phyloP scores from a whole-genome alignment of 2,888 invertebrate genomes.

The Clepsis dumicolana region DNA sequence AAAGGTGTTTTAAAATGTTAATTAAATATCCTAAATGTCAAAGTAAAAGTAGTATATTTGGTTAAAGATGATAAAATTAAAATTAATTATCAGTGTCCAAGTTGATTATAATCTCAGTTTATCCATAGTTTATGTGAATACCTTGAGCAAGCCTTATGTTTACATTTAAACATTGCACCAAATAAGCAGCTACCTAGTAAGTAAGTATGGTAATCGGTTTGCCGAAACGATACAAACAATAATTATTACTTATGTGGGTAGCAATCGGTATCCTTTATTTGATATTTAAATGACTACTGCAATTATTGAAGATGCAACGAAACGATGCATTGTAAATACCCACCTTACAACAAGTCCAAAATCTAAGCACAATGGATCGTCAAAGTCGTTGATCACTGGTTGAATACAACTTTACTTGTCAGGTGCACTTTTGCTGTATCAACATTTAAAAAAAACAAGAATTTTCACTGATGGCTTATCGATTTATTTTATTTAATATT shows the following conservation, averaged over 20 bases:
- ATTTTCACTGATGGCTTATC: slow-evolving; percentile 40
- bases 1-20: slow-evolving; percentile 9
- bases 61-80: slow-evolving; percentile 3
- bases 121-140: no score
- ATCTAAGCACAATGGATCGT: slow-evolving; percentile 50
- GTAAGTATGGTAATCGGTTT: background rate
- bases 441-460: slow-evolving; percentile 20
- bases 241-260: background rate
- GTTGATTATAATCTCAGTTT: background rate
- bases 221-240: background rate
- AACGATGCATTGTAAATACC: slow-evolving; percentile 42
- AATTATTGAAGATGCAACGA: slow-evolving; percentile 32
- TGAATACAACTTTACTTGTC: slow-evolving; percentile 39
- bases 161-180: background rate
- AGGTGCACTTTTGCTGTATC: slow-evolving; percentile 39
- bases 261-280: no score
- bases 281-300: background rate
- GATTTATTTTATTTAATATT: slow-evolving; percentile 36
- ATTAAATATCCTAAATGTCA: slow-evolving; percentile 3
- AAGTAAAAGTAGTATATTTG: slow-evolving; percentile 3
- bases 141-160: background rate
- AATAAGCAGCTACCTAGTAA: no score
- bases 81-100: background rate
- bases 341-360: slow-evolving; percentile 54
- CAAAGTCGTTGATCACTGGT: slow-evolving; percentile 46